phyloP scores from a whole-genome alignment of 2,797 vertebrate species.

The Selene dorsalis region DNA sequence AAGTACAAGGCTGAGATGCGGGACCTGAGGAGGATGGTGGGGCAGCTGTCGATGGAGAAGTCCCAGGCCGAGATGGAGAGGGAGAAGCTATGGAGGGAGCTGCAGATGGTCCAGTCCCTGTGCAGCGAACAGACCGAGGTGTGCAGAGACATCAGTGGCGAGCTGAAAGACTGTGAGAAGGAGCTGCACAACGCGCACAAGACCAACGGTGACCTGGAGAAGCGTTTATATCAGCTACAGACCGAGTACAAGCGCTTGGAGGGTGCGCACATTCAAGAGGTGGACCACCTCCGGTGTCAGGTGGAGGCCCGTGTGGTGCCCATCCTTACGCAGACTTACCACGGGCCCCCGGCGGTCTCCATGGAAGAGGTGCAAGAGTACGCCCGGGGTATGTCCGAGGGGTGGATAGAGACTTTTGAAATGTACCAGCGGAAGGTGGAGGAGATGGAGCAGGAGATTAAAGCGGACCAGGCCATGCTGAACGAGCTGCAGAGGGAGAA shows the following conservation, averaged over 20 bases:
- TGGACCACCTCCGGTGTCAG: constrained; percentile 80
- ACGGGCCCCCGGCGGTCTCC: constrained; percentile 71
- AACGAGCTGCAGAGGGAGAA: constrained; percentile 87
- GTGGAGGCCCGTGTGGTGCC: constrained; percentile 73
- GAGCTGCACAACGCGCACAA: constrained; percentile 85
- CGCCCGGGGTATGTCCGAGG: constrained; percentile 85
- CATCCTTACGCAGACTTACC: constrained; percentile 71
- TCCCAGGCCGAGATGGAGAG: constrained; percentile 89
- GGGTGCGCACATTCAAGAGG: constrained; percentile 83
- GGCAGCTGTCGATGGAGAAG: constrained; percentile 87
- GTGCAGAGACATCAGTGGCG: constrained; percentile 85
- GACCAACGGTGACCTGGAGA: constrained; percentile 87
- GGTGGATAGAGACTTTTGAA: constrained; percentile 87
- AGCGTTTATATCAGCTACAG: constrained; percentile 83
- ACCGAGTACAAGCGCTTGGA: constrained; percentile 83
- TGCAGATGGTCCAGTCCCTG: constrained; percentile 83
- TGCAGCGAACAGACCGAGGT: constrained; percentile 83
- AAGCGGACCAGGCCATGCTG: constrained; percentile 81
- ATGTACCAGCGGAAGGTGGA: constrained; percentile 89
- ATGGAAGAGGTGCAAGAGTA: constrained; percentile 86
- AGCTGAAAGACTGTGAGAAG: constrained; percentile 83
- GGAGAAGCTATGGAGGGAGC: constrained; percentile 87
- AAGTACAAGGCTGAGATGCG: constrained; percentile 84
- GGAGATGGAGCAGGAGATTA: constrained; percentile 86
- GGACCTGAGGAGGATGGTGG: constrained; percentile 85